Conservation (phyloP, 2,113 vertebrate genomes). For the Porphyrio hochstetteri region DNA sequence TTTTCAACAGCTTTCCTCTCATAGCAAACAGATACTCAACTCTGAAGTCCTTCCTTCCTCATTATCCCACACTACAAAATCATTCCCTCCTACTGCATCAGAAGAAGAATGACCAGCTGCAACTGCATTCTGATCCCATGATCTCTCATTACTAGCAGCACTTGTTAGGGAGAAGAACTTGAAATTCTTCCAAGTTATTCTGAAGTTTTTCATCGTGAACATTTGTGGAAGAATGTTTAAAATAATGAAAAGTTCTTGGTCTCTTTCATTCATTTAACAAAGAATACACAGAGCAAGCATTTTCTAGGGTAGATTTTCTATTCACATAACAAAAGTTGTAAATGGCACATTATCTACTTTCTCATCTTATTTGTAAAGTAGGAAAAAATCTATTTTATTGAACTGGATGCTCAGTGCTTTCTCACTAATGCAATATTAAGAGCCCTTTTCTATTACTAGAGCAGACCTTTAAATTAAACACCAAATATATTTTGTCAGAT, state of each 20-base stretch:
- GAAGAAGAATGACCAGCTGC: neutral
- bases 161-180: neutral
- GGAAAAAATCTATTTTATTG: conserved; percentile 56
- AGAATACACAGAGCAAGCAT: neutral
- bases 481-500: conserved; percentile 42
- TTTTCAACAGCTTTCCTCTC: neutral
- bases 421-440: conserved; percentile 50
- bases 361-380: conserved; percentile 50
- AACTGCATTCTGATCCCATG: neutral
- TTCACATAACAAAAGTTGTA: conserved; percentile 40
- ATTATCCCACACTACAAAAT: neutral
- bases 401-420: conserved; percentile 31
- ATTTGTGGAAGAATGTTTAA: neutral
- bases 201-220: neutral
- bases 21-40: neutral
- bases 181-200: neutral
- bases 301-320: conserved; percentile 19
- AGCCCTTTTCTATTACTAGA: conserved; percentile 12
- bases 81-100: neutral
- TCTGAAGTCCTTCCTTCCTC: neutral
- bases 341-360: conserved; percentile 50
- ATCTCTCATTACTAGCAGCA: neutral
- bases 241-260: neutral
- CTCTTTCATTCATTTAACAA: neutral
- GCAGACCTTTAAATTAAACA: conserved; percentile 57